A percentile compares a stretch with the other conserved stretches of the same genome.
Evolutionary conservation across 2,113 vertebrate genomes (phyloP).

Genomic region (Genyomyrus donnyi): DNA sequence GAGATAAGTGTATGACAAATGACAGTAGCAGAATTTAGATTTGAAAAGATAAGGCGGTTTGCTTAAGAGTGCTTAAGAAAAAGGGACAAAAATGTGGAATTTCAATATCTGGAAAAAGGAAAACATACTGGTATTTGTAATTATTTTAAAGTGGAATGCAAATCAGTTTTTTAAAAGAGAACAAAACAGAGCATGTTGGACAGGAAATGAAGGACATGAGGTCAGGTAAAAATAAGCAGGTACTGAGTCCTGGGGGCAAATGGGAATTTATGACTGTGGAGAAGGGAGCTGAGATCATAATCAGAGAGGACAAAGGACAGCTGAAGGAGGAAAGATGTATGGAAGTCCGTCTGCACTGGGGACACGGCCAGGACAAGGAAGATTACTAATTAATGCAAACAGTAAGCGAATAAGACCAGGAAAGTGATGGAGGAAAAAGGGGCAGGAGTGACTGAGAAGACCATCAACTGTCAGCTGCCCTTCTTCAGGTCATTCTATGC

Average conservation of each 20-base stretch:
- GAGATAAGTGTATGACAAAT: not conserved
- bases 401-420: not conserved
- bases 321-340: not conserved
- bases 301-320: slow-evolving; percentile 1
- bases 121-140: not conserved
- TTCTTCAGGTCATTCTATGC: not conserved
- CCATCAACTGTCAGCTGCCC: not conserved
- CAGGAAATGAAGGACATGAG: slow-evolving; percentile 7
- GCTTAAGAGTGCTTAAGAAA: not conserved
- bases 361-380: not conserved
- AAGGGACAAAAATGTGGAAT: not conserved
- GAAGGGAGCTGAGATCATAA: not conserved
- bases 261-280: not conserved
- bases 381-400: not conserved
- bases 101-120: not conserved
- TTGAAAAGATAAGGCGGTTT: not conserved
- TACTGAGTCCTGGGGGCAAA: not conserved
- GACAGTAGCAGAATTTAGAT: not conserved
- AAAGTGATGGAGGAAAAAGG: not conserved
- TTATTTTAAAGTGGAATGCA: not conserved
- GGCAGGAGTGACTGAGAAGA: not conserved
- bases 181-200: not conserved
- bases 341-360: not conserved
- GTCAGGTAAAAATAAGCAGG: slow-evolving; percentile 1
- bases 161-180: not conserved